Conservation (phyloP, 2,797 vertebrate species). For the Anomalospiza imberbis region DNA sequence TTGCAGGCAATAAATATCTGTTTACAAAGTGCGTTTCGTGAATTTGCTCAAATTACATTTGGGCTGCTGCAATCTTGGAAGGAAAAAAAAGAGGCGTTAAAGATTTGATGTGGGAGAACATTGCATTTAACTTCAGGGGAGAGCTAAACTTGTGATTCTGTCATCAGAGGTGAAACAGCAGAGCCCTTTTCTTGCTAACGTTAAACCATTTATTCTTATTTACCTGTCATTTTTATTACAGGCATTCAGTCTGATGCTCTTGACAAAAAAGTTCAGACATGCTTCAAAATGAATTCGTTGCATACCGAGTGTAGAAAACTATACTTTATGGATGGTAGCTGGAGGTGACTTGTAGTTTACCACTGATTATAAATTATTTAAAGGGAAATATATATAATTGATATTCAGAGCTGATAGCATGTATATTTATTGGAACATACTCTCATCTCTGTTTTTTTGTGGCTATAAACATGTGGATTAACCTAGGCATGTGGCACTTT, state of each 20-base stretch:
- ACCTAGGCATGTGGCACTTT: neutral
- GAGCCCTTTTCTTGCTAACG: constrained; percentile 52
- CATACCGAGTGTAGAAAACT: constrained; percentile 39
- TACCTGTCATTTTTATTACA: constrained; percentile 75
- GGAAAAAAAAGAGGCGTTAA: constrained; percentile 50
- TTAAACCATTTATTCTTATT: constrained; percentile 73
- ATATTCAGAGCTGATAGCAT: neutral
- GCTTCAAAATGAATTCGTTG: constrained; percentile 50
- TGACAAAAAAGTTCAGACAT: constrained; percentile 63
- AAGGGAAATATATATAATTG: neutral
- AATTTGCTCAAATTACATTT: constrained; percentile 76
- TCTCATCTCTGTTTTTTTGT: neutral
- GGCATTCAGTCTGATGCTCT: constrained; percentile 60
- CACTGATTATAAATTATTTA: constrained; percentile 36
- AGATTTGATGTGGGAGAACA: constrained; percentile 59
- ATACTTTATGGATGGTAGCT: constrained; percentile 47
- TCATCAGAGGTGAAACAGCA: constrained; percentile 69
- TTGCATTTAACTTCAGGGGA: constrained; percentile 75
- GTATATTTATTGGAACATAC: neutral
- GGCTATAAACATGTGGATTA: neutral
- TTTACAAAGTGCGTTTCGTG: constrained; percentile 67
- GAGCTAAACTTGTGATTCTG: constrained; percentile 69
- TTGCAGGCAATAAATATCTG: constrained; percentile 69
- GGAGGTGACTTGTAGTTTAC: constrained; percentile 4
- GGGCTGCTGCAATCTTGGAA: constrained; percentile 40